phyloP scores from a whole-genome alignment of 1,140 invertebrate genomes.

The Aethina tumida region DNA sequence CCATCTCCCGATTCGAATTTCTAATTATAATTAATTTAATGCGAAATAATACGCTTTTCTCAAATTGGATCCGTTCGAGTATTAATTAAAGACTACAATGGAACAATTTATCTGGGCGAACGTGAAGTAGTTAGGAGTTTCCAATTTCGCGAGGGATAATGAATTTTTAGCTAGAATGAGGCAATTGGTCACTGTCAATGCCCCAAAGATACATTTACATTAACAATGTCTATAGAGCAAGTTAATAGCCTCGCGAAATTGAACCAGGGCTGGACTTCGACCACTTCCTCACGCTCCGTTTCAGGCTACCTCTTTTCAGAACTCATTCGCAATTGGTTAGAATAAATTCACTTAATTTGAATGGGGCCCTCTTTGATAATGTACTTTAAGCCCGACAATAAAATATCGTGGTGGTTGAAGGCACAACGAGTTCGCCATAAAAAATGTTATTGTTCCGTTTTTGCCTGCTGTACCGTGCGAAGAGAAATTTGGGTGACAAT shows the following conservation, averaged over 20 bases:
- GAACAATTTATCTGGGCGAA: conserved; percentile 28
- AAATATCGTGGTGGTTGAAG: too few species aligned
- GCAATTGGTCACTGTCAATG: conserved; percentile 36
- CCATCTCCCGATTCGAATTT: conserved; percentile 13
- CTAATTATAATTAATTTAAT: conserved; percentile 24
- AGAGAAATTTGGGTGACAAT: too few species aligned
- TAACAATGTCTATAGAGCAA: conserved; percentile 34
- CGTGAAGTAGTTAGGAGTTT: conserved; percentile 28
- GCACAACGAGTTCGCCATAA: too few species aligned
- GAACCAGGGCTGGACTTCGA: conserved; percentile 9
- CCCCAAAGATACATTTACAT: conserved; percentile 35
- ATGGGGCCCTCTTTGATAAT: too few species aligned
- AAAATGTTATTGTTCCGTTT: too few species aligned
- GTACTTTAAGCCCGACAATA: too few species aligned
- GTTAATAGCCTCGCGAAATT: conserved; percentile 32
- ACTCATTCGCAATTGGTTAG: too few species aligned
- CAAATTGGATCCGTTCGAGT: conserved; percentile 23
- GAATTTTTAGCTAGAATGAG: conserved; percentile 35
- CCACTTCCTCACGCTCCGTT: conserved; percentile 21
- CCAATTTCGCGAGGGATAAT: conserved; percentile 34
- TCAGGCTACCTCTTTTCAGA: too few species aligned
- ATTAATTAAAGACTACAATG: conserved; percentile 33
- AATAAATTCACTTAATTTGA: too few species aligned
- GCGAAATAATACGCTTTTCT: conserved; percentile 23
- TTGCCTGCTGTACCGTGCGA: too few species aligned